Evolutionary conservation across 2,888 invertebrate genomes (phyloP), one percentile per base, ranked within the genome.

Genomic region (Agapetus fuscipes): DNA sequence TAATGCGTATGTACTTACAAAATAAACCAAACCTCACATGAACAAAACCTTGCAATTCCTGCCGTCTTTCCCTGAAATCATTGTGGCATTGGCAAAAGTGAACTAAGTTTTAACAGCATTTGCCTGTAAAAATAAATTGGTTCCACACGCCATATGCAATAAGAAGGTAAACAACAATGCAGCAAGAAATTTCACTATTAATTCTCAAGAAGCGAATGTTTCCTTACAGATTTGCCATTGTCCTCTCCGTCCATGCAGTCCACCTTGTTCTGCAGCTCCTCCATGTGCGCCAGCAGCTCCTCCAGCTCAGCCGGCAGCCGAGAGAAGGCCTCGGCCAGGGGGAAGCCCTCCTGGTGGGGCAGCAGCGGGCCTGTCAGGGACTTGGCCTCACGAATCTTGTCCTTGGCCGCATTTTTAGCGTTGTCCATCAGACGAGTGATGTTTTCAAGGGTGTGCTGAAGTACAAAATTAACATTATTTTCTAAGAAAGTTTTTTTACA

Each of bases 211-310:
- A n/a, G n/a, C n/a, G n/a, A n/a, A n/a, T n/a, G n/a, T n/a, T n/a
- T n/a, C n/a, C n/a, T n/a, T n/a, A n/a, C n/a, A n/a, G n/a, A n/a
- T n/a, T n/a, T n/a, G n/a, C n/a, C n/a, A n/a, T n/a, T n/a, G n/a
- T n/a, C n/a, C n/a, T n/a, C 71, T 16, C 64, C 58, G 15, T 69
- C 71, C 59, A 80, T 66, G 51, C 80, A 82, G 28, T 77, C 77
- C 11, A 81, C 71, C 52, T 76, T 72, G 0, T 80, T 75, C 50
- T 74, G 69, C 10, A 76, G 55, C 27, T 77, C 74, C 20, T 68
- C 64, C 39, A 75, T 64, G 31, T 72, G 66, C 1, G 68, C 67
- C 17, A 73, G 67, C 5, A 87, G 54, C 1, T 65, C 62, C 0
- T 61, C 62, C 0, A 78, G 37, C 11, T 71, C 64, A 0, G 62